phyloP scores from a whole-genome alignment of 1,140 invertebrate genomes.

The Coptotermes formosanus region DNA sequence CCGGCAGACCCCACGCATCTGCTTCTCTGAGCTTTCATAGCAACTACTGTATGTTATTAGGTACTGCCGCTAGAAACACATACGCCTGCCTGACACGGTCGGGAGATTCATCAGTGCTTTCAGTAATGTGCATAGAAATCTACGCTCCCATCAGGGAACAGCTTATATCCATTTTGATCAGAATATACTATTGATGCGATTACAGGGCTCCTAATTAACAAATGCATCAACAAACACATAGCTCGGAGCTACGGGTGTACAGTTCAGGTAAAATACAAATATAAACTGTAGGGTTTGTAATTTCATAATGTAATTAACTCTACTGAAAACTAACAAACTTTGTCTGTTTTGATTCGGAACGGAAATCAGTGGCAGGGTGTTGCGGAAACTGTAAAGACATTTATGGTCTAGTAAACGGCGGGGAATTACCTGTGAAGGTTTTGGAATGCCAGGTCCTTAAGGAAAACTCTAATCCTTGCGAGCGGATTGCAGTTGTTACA shows the following conservation, averaged over 20 bases:
- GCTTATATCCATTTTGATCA: neutral
- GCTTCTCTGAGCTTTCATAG: neutral
- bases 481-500: too few species aligned
- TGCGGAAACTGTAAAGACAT: too few species aligned
- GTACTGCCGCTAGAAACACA: neutral
- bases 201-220: conserved; percentile 9
- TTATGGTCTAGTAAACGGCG: too few species aligned
- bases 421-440: too few species aligned
- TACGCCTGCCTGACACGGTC: neutral
- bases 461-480: too few species aligned
- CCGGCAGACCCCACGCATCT: neutral
- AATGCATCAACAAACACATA: neutral
- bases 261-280: neutral
- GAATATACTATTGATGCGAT: conserved; percentile 10
- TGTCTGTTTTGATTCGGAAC: too few species aligned
- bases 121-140: neutral
- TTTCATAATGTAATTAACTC: too few species aligned
- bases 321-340: too few species aligned
- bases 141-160: neutral
- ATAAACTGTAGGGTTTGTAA: too few species aligned
- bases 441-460: too few species aligned
- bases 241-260: neutral
- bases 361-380: too few species aligned
- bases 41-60: neutral
- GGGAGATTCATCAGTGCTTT: neutral